Evolutionary conservation across 2,888 invertebrate genomes (phyloP).

Genomic region (Nemapogon koenigi): DNA sequence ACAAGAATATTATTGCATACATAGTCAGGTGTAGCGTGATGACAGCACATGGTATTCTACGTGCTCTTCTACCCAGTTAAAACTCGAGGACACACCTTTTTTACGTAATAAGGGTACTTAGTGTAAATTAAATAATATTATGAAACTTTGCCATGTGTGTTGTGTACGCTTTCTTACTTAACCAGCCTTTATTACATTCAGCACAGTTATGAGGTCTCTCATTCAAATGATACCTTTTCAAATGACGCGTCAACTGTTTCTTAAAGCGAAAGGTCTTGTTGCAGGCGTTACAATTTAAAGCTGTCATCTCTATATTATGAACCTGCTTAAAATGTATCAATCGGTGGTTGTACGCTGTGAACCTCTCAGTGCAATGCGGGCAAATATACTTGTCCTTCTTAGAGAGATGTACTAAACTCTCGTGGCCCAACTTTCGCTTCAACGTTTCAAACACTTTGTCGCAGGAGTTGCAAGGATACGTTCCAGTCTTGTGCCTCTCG

Average conservation of each 20-base stretch:
- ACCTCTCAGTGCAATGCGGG: conserved; percentile 14
- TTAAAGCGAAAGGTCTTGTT: conserved; percentile 24
- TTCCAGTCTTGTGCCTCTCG: conserved; percentile 28
- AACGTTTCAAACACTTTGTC: conserved; percentile 26
- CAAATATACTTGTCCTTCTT: conserved; percentile 31
- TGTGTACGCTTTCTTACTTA: conserved; percentile 20
- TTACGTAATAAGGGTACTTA: no score
- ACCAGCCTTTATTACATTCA: conserved; percentile 38
- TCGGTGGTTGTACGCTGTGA: conserved; percentile 13
- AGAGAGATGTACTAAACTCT: conserved; percentile 33
- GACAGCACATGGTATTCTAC: no score
- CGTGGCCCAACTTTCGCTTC: conserved; percentile 22
- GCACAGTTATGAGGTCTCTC: conserved; percentile 34
- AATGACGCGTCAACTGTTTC: conserved; percentile 25
- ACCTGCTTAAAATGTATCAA: conserved; percentile 18
- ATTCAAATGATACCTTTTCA: conserved; percentile 35
- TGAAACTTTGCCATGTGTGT: conserved; percentile 33
- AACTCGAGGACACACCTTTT: no score
- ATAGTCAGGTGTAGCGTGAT: no score
- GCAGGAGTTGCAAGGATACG: conserved; percentile 31
- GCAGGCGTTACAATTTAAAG: conserved; percentile 28
- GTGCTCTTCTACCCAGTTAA: no score
- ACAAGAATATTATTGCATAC: no score
- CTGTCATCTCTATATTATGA: conserved; percentile 24
- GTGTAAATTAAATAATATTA: no score